phyloP scores from a whole-genome alignment of 2,113 vertebrate genomes.

The Tautogolabrus adspersus region DNA sequence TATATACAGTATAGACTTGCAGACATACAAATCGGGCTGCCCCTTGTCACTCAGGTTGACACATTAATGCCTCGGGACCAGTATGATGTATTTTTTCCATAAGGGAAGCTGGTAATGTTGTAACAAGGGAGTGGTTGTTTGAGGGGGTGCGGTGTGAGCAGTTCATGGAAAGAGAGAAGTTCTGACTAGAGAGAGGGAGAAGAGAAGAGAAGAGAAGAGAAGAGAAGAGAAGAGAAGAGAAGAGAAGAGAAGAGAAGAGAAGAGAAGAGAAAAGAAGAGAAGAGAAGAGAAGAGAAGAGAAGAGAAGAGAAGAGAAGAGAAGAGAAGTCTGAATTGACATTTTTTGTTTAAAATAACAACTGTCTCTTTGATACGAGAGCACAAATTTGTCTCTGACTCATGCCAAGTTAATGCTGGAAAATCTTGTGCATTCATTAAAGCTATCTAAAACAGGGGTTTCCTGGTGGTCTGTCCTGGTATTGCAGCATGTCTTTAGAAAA shows the following conservation, averaged over 20 bases:
- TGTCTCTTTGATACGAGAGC: no score
- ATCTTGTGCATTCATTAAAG: not conserved
- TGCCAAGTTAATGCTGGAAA: not conserved
- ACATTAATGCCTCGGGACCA: conserved; percentile 6
- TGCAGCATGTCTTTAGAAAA: not conserved
- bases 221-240: not conserved
- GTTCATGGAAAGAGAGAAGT: conserved; percentile 47
- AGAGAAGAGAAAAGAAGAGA: not conserved
- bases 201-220: not conserved
- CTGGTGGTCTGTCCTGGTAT: not conserved
- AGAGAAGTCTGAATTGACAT: no score
- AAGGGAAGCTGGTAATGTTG: conserved; percentile 34
- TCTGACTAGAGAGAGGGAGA: conserved; percentile 2
- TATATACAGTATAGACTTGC: conserved; percentile 23
- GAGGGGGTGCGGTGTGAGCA: conserved; percentile 22
- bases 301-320: not conserved
- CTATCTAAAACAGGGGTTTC: not conserved
- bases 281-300: not conserved
- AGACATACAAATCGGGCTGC: conserved; percentile 24
- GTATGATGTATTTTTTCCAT: conserved; percentile 68
- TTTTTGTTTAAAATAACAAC: no score
- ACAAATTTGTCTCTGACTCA: no score
- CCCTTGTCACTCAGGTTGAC: conserved; percentile 13
- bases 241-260: not conserved
- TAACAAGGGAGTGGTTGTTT: conserved; percentile 69